Percentiles rank a stretch among this genome's conserved stretches.
These are phyloP conservation scores for Leptinotarsa juncta DNA, from an alignment of 2,888 invertebrate genomes.

Conservation along the genomic window DNA sequence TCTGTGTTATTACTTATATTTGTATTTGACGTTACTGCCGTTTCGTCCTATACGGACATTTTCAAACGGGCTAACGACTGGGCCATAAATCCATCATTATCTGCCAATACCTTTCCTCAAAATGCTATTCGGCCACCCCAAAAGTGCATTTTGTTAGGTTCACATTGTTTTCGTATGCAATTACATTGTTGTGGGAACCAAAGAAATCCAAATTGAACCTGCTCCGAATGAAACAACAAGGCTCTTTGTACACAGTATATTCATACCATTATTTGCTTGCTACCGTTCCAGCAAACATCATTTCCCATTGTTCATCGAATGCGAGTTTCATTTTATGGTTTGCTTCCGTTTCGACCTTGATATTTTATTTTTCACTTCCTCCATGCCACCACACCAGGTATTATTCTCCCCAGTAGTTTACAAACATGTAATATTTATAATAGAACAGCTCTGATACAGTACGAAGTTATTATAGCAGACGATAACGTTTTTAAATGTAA, in stretches of 20 bases:
- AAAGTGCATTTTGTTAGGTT: no score
- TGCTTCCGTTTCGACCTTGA: slow-evolving; percentile 42
- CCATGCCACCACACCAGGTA: slow-evolving; percentile 29
- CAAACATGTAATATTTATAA: slow-evolving; percentile 27
- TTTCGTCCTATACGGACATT: no score
- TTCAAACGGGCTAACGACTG: no score
- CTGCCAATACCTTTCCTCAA: no score
- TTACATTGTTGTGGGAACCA: no score
- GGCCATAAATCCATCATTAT: no score
- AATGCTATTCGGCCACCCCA: no score
- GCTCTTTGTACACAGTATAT: neutral
- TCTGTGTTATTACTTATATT: no score
- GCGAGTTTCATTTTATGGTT: slow-evolving; percentile 37
- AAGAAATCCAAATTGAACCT: no score
- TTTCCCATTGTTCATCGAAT: slow-evolving; percentile 33
- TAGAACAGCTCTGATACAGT: slow-evolving; percentile 24
- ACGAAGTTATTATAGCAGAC: slow-evolving; percentile 11
- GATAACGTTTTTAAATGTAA: slow-evolving; percentile 26
- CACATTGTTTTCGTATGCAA: no score
- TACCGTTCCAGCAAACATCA: slow-evolving; percentile 36
- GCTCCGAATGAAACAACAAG: neutral
- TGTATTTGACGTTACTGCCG: no score
- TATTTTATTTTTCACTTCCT: slow-evolving; percentile 47
- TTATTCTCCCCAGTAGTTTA: slow-evolving; percentile 34
- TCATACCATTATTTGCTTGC: slow-evolving; percentile 27